Conservation (phyloP, 2,888 invertebrate species). For the Anaspis maculata region DNA sequence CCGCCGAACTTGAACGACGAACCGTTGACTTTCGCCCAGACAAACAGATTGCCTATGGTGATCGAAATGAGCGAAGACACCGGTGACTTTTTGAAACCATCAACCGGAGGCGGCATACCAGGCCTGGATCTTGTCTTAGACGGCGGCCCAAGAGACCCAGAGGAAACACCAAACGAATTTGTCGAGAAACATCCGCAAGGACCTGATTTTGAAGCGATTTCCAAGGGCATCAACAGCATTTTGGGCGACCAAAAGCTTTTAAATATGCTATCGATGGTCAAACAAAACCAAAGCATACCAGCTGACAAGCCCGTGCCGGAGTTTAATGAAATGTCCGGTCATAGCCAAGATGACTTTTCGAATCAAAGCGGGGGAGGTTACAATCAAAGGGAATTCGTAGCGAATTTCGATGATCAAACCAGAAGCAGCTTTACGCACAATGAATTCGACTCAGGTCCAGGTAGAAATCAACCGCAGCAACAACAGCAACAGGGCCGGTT, state of each 20-base stretch:
- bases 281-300: constrained; percentile 35
- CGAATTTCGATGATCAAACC: constrained; percentile 35
- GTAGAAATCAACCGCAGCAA: too few relatives aligned
- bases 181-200: constrained; percentile 27
- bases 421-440: constrained; percentile 30
- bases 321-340: constrained; percentile 5
- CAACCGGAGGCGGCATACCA: constrained; percentile 53
- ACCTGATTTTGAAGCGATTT: constrained; percentile 51
- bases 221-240: constrained; percentile 54
- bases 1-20: constrained; percentile 33
- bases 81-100: constrained; percentile 17
- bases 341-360: constrained; percentile 21
- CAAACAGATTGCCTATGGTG: constrained; percentile 7
- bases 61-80: constrained; percentile 12
- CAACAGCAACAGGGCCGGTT: too few relatives aligned
- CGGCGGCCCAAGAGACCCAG: constrained; percentile 18
- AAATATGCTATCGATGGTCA: constrained; percentile 48
- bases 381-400: constrained; percentile 21
- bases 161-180: constrained; percentile 10
- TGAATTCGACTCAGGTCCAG: constrained; percentile 15
- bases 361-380: constrained; percentile 16
- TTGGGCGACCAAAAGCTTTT: constrained; percentile 56
- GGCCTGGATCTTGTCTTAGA: constrained; percentile 62
- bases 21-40: constrained; percentile 28
- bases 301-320: constrained; percentile 3